Conservation (phyloP, 2,113 vertebrate species). For the Passerina amoena region DNA sequence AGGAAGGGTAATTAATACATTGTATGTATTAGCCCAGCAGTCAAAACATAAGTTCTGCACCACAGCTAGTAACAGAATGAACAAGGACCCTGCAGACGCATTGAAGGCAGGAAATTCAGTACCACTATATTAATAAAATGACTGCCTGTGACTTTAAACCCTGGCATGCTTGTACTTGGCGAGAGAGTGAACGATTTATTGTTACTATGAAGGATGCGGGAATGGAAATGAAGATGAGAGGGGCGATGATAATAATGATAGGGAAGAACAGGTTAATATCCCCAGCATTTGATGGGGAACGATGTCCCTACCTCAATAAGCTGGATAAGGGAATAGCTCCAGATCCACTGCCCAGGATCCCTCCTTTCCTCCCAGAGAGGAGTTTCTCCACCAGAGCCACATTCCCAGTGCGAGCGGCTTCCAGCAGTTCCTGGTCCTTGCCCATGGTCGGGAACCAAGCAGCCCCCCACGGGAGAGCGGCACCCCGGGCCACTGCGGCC, state of each 20-base stretch:
- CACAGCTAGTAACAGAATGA: slow-evolving; percentile 34
- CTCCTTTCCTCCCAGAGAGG: slow-evolving; percentile 93
- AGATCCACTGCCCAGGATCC: slow-evolving; percentile 91
- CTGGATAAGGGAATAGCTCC: slow-evolving; percentile 92
- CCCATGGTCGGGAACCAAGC: slow-evolving; percentile 82
- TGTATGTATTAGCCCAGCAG: background rate
- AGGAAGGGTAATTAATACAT: background rate
- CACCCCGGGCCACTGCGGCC: background rate
- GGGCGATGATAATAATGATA: background rate
- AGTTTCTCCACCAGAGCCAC: slow-evolving; percentile 96
- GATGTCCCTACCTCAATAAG: slow-evolving; percentile 89
- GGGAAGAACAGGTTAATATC: slow-evolving; percentile 28
- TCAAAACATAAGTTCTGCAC: slow-evolving; percentile 68
- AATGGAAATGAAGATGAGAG: slow-evolving; percentile 29
- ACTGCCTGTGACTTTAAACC: slow-evolving; percentile 59
- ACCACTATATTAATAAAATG: slow-evolving; percentile 49
- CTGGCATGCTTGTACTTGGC: slow-evolving; percentile 34
- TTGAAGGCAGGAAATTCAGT: slow-evolving; percentile 57
- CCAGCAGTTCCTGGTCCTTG: slow-evolving; percentile 97
- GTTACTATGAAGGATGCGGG: slow-evolving; percentile 51
- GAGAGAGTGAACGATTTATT: slow-evolving; percentile 38
- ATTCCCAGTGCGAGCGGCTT: slow-evolving; percentile 95
- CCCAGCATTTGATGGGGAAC: slow-evolving; percentile 29
- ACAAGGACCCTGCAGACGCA: slow-evolving; percentile 66
- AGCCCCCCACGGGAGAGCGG: background rate